Conservation (phyloP, 2,797 vertebrate species). For the Sciurus carolinensis region DNA sequence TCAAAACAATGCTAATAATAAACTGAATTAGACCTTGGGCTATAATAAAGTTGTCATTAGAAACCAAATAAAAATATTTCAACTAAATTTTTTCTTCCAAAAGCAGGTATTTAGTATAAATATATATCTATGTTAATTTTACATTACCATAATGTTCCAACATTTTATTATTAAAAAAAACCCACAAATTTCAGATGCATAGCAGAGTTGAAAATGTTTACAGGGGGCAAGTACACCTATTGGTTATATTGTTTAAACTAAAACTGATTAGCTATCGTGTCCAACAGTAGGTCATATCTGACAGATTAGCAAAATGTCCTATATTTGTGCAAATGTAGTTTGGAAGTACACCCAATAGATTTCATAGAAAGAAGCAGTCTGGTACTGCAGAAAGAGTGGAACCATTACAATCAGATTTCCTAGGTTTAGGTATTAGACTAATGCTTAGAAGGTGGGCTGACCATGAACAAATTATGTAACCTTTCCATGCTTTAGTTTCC, state of each 20-base stretch:
- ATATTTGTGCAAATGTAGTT: background rate
- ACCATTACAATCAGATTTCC: background rate
- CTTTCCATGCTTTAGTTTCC: background rate
- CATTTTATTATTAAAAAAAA: slow-evolving; percentile 25
- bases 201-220: background rate
- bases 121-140: background rate
- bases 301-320: background rate
- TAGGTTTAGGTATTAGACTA: background rate
- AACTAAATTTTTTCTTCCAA: background rate
- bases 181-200: background rate
- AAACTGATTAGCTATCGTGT: background rate
- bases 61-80: slow-evolving; percentile 36
- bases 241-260: slow-evolving; percentile 30
- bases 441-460: background rate
- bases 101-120: background rate
- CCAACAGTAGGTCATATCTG: background rate
- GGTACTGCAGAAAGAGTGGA: background rate
- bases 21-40: background rate
- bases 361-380: background rate
- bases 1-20: background rate
- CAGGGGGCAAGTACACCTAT: background rate
- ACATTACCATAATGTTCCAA: background rate
- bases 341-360: background rate
- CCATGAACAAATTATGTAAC: background rate
- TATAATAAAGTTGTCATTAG: background rate